phyloP scores from a whole-genome alignment of 1,140 invertebrate genomes.

The Anastrepha ludens region DNA sequence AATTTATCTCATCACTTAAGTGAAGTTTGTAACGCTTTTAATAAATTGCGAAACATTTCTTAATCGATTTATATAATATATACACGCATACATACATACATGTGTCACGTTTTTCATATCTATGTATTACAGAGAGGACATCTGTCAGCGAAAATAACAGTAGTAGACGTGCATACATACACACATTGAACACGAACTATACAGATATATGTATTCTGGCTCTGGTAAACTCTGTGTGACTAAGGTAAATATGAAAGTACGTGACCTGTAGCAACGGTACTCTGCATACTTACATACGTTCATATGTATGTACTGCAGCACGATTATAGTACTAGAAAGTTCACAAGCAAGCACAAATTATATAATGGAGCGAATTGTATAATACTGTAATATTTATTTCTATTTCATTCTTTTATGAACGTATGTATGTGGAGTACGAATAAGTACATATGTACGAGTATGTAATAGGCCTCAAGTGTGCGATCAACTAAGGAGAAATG shows the following conservation, averaged over 20 bases:
- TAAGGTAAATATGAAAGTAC: not conserved
- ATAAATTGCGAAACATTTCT: conserved; percentile 17
- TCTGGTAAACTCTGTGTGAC: not conserved
- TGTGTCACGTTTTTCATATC: not conserved
- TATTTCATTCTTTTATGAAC: not conserved
- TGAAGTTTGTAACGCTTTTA: not conserved
- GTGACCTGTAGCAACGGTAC: not conserved
- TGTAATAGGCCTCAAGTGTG: too few species aligned
- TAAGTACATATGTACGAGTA: too few species aligned
- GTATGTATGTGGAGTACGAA: not conserved
- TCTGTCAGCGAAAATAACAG: not conserved
- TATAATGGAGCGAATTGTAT: not conserved
- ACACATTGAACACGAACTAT: not conserved
- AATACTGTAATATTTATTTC: not conserved
- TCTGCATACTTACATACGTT: not conserved
- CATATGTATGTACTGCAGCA: not conserved
- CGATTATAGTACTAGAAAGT: too few species aligned
- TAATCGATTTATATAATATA: not conserved
- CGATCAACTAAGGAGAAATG: too few species aligned
- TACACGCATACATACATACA: too few species aligned
- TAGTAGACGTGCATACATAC: not conserved
- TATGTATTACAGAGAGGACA: not conserved
- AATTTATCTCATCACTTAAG: too few species aligned
- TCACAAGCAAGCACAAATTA: too few species aligned
- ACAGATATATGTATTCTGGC: not conserved